phyloP scores from a whole-genome alignment of 2,797 vertebrate genomes.

The Sternarchorhynchus goeldii region DNA sequence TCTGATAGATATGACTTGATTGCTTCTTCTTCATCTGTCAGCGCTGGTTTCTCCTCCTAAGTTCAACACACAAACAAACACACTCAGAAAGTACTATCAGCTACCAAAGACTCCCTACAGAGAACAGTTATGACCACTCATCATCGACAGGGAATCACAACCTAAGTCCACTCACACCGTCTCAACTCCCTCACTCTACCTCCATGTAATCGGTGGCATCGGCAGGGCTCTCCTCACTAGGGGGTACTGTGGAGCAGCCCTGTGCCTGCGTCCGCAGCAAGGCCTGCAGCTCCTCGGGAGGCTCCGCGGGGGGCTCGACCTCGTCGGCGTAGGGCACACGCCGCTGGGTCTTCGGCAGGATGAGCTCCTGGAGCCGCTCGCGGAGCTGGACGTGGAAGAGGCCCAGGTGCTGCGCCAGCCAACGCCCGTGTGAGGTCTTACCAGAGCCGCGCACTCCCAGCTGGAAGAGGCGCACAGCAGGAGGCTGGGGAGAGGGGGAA shows the following conservation, averaged over 20 bases:
- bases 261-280: conserved; percentile 48
- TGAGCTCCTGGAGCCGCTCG: conserved; percentile 85
- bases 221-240: not conserved
- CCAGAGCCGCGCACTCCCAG: conserved; percentile 86
- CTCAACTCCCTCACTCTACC: conserved; percentile 44
- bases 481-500: conserved; percentile 74
- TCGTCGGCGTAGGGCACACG: conserved; percentile 74
- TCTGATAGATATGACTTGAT: conserved; percentile 82
- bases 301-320: conserved; percentile 68
- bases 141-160: not conserved
- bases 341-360: conserved; percentile 82
- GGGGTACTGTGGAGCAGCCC: not conserved
- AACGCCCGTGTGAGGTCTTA: conserved; percentile 82
- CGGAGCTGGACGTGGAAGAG: conserved; percentile 94
- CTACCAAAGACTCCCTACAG: too few relatives aligned
- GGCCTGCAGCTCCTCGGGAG: conserved; percentile 57
- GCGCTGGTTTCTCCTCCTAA: conserved; percentile 61
- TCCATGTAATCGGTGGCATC: conserved; percentile 29
- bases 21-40: conserved; percentile 84
- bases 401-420: conserved; percentile 83
- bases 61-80: conserved; percentile 11
- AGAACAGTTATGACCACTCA: not conserved
- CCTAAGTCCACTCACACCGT: not conserved
- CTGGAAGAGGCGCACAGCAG: conserved; percentile 83
- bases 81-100: conserved; percentile 5